Conservation (phyloP, 2,888 invertebrate species). For the Sacculina carcini region DNA sequence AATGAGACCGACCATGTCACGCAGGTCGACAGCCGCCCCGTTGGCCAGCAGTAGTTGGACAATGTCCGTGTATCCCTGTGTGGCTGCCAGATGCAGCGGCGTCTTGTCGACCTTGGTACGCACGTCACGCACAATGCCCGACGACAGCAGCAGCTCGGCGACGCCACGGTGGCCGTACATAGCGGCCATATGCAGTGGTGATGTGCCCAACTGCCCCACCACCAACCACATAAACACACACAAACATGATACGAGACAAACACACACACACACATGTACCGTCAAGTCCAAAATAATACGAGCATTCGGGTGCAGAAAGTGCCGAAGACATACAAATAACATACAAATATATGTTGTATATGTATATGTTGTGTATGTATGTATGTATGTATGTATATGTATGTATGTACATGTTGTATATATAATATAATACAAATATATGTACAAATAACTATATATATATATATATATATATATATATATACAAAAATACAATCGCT, state of each 20-base stretch:
- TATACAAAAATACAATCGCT: too few species aligned
- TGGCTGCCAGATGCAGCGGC: slow-evolving; percentile 64
- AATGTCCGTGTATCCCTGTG: slow-evolving; percentile 50
- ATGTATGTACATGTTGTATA: background rate
- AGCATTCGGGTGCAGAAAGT: too few species aligned
- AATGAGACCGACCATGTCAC: slow-evolving; percentile 38
- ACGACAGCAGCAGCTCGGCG: slow-evolving; percentile 50
- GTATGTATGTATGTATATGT: background rate
- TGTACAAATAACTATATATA: too few species aligned
- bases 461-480: too few species aligned
- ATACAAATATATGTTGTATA: slow-evolving; percentile 1
- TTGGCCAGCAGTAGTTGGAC: slow-evolving; percentile 38
- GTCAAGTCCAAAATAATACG: too few species aligned
- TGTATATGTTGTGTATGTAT: too few species aligned
- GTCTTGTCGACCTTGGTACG: slow-evolving; percentile 78
- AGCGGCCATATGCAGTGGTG: slow-evolving; percentile 62
- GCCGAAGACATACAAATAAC: slow-evolving; percentile 4
- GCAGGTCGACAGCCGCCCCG: slow-evolving; percentile 42
- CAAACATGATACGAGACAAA: too few species aligned
- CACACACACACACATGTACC: slow-evolving; percentile 1
- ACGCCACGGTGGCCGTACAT: slow-evolving; percentile 51
- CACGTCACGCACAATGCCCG: slow-evolving; percentile 64
- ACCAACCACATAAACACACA: too few species aligned
- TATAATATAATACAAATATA: too few species aligned
- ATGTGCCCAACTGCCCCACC: slow-evolving; percentile 48